These are phyloP conservation scores for Rhingia campestris DNA, from an alignment of 2,888 invertebrate genomes.

Conservation along the genomic window DNA sequence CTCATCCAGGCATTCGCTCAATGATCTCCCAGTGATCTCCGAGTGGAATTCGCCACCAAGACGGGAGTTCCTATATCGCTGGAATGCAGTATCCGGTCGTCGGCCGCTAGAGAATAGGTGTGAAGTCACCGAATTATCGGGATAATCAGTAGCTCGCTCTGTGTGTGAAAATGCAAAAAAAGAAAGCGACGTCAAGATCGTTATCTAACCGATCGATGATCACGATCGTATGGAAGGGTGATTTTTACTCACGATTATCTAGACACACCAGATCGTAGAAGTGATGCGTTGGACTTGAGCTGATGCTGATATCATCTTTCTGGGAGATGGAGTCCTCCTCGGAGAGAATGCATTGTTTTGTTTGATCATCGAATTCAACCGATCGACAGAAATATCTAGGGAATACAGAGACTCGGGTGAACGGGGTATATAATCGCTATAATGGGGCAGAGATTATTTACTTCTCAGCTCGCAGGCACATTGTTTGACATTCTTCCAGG, in stretches of 20 bases:
- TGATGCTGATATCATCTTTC: constrained; percentile 93
- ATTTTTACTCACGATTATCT: constrained; percentile 90
- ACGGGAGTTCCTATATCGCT: constrained; percentile 91
- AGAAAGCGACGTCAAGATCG: constrained; percentile 15
- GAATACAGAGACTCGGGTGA: constrained; percentile 16
- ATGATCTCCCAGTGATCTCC: constrained; percentile 92
- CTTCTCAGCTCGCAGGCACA: constrained; percentile 94
- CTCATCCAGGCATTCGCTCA: constrained; percentile 95
- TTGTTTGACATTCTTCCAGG: constrained; percentile 93
- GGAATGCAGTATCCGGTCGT: constrained; percentile 93
- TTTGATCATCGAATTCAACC: constrained; percentile 94
- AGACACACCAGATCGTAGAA: constrained; percentile 95
- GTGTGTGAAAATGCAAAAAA: constrained; percentile 82
- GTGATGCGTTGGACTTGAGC: constrained; percentile 92
- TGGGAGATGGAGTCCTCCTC: constrained; percentile 96
- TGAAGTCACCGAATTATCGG: constrained; percentile 92
- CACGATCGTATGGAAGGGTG: constrained; percentile 66
- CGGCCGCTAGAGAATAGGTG: constrained; percentile 92
- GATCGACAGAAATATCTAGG: constrained; percentile 92
- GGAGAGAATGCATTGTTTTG: constrained; percentile 92
- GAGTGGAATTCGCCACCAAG: constrained; percentile 94
- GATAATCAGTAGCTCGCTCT: constrained; percentile 95
- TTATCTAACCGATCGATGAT: constrained; percentile 46
- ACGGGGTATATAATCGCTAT: neutral
- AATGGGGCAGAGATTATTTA: constrained; percentile 82